Base-by-base conservation (phyloP, 1,140 invertebrate genomes). In the Alviniconcha marisindica region DNA sequence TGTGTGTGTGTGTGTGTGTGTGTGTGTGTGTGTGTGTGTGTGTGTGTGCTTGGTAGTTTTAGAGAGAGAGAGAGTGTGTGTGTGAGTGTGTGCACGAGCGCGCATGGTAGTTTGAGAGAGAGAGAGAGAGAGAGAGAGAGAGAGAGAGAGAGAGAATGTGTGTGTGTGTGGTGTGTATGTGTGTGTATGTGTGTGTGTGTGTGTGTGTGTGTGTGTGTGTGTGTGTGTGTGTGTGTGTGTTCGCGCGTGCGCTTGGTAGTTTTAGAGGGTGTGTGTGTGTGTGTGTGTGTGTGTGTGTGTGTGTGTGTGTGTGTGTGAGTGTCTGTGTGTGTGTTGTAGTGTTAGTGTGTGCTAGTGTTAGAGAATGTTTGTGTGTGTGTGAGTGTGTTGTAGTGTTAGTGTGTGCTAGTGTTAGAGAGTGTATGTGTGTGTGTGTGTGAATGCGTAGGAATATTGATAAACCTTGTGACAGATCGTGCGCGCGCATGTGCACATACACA, bases 161-260 rank as follows among this genome's bases (percentile, higher is more conserved):
- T 51, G 48, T 51, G 48, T 60, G 10, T n/a, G 10, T n/a, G 10
- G 10, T 28, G 10, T 60, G 10, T 60, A 4, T 28, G 10, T 60
- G 10, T 60, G 10, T 28, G 10, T 14, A 4, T 60, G 10, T 60
- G 10, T 60, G 10, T 60, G 10, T 60, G 10, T 60, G 10, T 60
- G 10, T 60, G 10, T 60, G 10, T 60, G 3, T 60, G 14, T 24
- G 14, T 74, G 14, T 40, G 14, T 74, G 14, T 40, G 14, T 38
- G 71, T 74, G 71, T 24, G 71, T 74, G 71, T 38, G 71, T 74
- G 71, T 24, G 71, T 74, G 71, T 40, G 71, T 74, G 71, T 40
- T 10, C 33, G n/a, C 33, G 71, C n/a, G 71, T 38, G 71, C n/a
- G 33, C 18, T 5, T 21, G 71, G 4, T 5, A 4, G 71, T 74